A percentile compares a stretch with the other conserved stretches of the same genome.
These are phyloP conservation scores for Chaenocephalus aceratus DNA, from an alignment of 2,113 vertebrate species.

Conservation along the genomic window DNA sequence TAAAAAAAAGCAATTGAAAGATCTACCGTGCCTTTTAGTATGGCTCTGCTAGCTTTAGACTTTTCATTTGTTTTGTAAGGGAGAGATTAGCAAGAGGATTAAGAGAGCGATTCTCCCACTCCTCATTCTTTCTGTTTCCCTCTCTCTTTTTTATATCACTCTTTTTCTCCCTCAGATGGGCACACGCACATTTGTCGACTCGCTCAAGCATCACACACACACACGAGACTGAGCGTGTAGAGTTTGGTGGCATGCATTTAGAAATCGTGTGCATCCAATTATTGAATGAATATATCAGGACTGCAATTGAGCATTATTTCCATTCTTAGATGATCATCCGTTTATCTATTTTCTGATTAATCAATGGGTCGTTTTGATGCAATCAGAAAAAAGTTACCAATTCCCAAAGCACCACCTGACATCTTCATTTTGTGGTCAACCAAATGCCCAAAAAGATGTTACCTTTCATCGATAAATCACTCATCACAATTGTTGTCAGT, in stretches of 20 bases:
- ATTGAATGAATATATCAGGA: neutral
- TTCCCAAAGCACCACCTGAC: no score
- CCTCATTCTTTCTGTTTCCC: slow-evolving; percentile 60
- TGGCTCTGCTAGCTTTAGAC: slow-evolving; percentile 79
- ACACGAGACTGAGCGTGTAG: neutral
- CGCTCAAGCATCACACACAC: slow-evolving; percentile 22
- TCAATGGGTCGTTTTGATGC: neutral
- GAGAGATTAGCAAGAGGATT: slow-evolving; percentile 82
- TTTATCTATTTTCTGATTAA: neutral
- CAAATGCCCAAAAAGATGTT: neutral
- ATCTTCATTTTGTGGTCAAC: neutral
- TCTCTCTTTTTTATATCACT: slow-evolving; percentile 25
- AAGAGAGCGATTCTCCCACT: slow-evolving; percentile 74
- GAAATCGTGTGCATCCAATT: neutral
- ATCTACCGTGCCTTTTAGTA: slow-evolving; percentile 72
- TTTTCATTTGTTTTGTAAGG: slow-evolving; percentile 83
- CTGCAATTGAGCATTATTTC: neutral
- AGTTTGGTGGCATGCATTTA: neutral
- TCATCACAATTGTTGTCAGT: neutral
- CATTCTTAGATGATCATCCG: neutral
- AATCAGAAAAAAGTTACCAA: neutral
- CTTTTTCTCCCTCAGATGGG: slow-evolving; percentile 34
- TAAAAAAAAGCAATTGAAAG: slow-evolving; percentile 61
- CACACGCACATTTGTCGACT: slow-evolving; percentile 27
- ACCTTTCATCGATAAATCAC: no score